Percentiles rank a stretch among this genome's conserved stretches.
These are phyloP conservation scores for Hipposideros armiger DNA, from an alignment of 2,113 vertebrate genomes.

Conservation along the genomic window DNA sequence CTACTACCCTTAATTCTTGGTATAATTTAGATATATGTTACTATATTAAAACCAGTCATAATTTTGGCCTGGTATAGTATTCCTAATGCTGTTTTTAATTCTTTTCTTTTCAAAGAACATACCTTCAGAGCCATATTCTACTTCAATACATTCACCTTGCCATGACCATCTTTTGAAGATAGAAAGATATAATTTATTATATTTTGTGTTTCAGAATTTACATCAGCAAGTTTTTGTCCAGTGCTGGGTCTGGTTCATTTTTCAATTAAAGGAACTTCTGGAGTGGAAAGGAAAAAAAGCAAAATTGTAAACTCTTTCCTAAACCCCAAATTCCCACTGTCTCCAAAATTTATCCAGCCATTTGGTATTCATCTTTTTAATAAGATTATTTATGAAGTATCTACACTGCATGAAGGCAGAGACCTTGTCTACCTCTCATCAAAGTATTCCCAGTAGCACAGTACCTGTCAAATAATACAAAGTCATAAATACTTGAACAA, in stretches of 20 bases:
- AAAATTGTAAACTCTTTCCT: conserved; percentile 42
- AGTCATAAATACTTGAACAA: neutral
- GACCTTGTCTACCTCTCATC: neutral
- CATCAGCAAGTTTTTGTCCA: conserved; percentile 53
- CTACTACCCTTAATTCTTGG: neutral
- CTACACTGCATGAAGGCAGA: neutral
- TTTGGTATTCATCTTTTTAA: neutral
- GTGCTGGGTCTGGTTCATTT: conserved; percentile 41
- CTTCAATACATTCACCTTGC: conserved; percentile 56
- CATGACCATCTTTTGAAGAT: conserved; percentile 18
- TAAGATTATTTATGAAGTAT: neutral
- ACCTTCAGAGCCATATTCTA: conserved; percentile 48
- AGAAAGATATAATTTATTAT: conserved; percentile 51
- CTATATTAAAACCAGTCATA: neutral
- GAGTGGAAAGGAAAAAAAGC: neutral
- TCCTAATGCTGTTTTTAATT: neutral
- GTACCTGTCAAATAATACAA: neutral
- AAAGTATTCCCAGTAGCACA: neutral
- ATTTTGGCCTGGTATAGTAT: neutral
- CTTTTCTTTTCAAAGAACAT: conserved; percentile 55
- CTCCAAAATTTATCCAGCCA: conserved; percentile 37
- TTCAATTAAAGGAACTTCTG: neutral
- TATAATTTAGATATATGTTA: neutral
- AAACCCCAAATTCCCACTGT: neutral
- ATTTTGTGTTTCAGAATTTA: conserved; percentile 60